Percentiles rank a stretch among this genome's conserved stretches.
phyloP scores from a whole-genome alignment of 2,888 invertebrate genomes.

The Netelia virgata region DNA sequence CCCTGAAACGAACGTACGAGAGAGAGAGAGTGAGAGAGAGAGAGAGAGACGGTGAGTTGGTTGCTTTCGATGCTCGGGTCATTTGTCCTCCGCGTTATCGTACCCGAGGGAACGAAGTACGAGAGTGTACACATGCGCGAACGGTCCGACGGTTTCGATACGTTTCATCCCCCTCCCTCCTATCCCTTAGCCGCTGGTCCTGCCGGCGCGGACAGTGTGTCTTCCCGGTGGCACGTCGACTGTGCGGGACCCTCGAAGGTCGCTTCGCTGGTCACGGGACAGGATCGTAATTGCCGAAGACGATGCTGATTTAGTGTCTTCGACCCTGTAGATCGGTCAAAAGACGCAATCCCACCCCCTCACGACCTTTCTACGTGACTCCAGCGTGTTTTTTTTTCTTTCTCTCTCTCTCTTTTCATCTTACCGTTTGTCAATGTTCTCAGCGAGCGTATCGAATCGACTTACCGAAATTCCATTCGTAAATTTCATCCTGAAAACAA shows the following conservation, averaged over 20 bases:
- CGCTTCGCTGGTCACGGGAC: conserved; percentile 54
- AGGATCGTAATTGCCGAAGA: conserved; percentile 64
- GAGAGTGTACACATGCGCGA: too few species aligned
- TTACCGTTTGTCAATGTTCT: conserved; percentile 47
- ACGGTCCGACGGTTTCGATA: conserved; percentile 58
- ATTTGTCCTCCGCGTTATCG: conserved; percentile 84
- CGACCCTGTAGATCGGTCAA: conserved; percentile 49
- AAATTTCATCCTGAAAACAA: conserved; percentile 7
- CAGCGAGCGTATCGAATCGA: conserved; percentile 14
- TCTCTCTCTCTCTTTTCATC: background rate
- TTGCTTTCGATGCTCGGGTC: conserved; percentile 77
- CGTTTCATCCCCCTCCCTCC: conserved; percentile 55
- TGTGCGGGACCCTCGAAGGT: conserved; percentile 40
- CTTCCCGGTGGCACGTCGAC: conserved; percentile 16
- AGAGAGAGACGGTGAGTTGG: conserved; percentile 42
- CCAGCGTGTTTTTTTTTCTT: background rate
- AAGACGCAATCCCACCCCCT: background rate
- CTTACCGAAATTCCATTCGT: conserved; percentile 11
- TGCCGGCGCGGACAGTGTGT: conserved; percentile 14
- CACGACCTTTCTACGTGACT: conserved; percentile 20
- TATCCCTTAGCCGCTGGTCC: conserved; percentile 23
- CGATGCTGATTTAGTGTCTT: conserved; percentile 65
- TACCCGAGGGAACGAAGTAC: conserved; percentile 78
- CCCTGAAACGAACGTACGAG: conserved; percentile 70
- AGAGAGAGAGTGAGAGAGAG: conserved; percentile 2